Base-by-base conservation (phyloP, 2,113 vertebrate species). In the Perccottus glenii region DNA sequence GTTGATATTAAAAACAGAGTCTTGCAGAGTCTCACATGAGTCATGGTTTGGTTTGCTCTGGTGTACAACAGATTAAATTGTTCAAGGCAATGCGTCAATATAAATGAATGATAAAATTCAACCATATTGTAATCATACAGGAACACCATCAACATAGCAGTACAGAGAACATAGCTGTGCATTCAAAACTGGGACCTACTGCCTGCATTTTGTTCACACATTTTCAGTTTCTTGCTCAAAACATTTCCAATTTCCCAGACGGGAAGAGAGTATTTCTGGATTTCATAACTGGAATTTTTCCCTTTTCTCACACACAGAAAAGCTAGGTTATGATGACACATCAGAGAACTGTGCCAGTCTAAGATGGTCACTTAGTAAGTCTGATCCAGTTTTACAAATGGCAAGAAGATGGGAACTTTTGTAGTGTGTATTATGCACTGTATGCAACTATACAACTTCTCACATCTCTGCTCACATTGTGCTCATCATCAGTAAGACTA, bases 241-340 rank as follows among this genome's bases (percentile, higher is more conserved):
- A 47, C 64, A 36, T 14, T 73, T 79, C 77, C 60, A 67, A 69
- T 83, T 87, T 79, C 86, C 81, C 88, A 84, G 81, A 81, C 77
- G 67, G 56, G 42, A 16, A 70, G 47, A 38, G 4, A 64, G 62
- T 86, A 82, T 85, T 85, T 83, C 53, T 72, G 85, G 70, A 82
- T 83, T 51, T 49, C 51, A 67, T 85, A 87, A 79, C 88, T 85
- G 83, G 80, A 88, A 87, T 85, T 70, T 86, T 87, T 67, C 79
- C 85, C 53, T 44, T 46, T n/a, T 51, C 48, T 27, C 73, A 78
- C 66, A 70, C 67, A 75, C 55, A 79, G 62, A 75, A 70, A 27
- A 84, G 64, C 65, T 78, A 81, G 85, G 82, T 85, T 83, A 76
- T 85, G 82, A 76, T 85, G 82, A 86, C 82, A 87, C 83, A 81